These are phyloP conservation scores for Macquaria ambigua DNA, from an alignment of 2,113 vertebrate species.

Conservation along the genomic window DNA sequence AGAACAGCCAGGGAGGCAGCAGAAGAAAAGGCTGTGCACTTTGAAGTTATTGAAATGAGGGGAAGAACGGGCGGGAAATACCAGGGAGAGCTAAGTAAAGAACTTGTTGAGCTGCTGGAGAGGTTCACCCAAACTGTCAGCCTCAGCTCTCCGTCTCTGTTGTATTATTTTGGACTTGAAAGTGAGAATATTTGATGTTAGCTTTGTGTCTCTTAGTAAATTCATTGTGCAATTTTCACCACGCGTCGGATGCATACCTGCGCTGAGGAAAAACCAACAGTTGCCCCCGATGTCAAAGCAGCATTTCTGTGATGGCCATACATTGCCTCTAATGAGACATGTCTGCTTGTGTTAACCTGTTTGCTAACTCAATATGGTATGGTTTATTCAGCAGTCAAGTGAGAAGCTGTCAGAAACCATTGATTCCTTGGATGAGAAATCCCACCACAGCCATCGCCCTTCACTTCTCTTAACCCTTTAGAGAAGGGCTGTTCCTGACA, in stretches of 20 bases:
- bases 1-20: constrained; percentile 44
- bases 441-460: constrained; percentile 18
- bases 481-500: constrained; percentile 56
- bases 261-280: background rate
- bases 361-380: constrained; percentile 38
- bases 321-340: constrained; percentile 24
- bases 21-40: constrained; percentile 58
- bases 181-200: constrained; percentile 42
- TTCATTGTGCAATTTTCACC: constrained; percentile 1
- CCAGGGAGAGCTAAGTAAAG: constrained; percentile 57
- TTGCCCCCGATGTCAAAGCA: background rate
- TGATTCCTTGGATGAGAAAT: constrained; percentile 52
- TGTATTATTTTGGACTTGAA: constrained; percentile 34
- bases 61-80: constrained; percentile 43
- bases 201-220: constrained; percentile 32
- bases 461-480: constrained; percentile 59
- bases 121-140: constrained; percentile 56
- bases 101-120: constrained; percentile 55
- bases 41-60: constrained; percentile 77
- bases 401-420: constrained; percentile 64
- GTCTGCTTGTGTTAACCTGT: constrained; percentile 33
- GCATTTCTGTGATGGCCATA: background rate
- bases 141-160: constrained; percentile 39
- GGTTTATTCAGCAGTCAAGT: constrained; percentile 59
- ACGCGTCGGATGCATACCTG: background rate